Base-by-base conservation (phyloP, 2,888 invertebrate species). In the Didymodactylos carnosus region DNA sequence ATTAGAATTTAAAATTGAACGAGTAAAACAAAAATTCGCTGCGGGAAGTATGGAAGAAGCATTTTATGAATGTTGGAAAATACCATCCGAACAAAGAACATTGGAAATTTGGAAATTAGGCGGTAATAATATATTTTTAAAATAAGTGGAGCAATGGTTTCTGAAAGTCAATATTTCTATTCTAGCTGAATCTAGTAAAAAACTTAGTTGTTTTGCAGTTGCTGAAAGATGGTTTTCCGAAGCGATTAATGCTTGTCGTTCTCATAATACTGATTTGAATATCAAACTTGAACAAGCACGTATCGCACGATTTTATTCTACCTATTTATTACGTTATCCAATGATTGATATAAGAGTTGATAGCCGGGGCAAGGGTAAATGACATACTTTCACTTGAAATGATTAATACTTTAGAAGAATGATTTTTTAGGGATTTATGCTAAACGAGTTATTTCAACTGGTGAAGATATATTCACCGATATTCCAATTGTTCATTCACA, bases 401-500 rank as follows among this genome's bases (percentile, higher is more conserved):
- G 13, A 51, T 27, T 8, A 14, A 51, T 19, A 14, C 25, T n/a
- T n/a, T n/a, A n/a, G n/a, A n/a, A n/a, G n/a, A n/a, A n/a, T n/a
- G n/a, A n/a, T n/a, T n/a, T n/a, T n/a, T 35, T n/a, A 39, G 76
- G 78, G 0, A 73, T 79, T 2, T 70, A 76, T 27, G 77, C 78
- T 0, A 75, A 72, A 27, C 76, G 76, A 16, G 76, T 76, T 43
- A 53, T 78, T 3, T 53, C 70, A 14, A 49, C 70, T 16, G 78
- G 78, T 29, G 77, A 78, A 29, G 76, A 78, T 25, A 75, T 78
- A 4, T 78, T 79, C 72, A 72, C 76, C 3, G 79, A 79, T 71
- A 76, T 75, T 72, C 77, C 79, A 0, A 76, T 77, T 13, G 75
- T 79, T 1, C 75, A 78, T n/a, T 76, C 78, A 5, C 79, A 79